Conservation (phyloP, 2,888 invertebrate species). For the Drosophila parthenogenetica region DNA sequence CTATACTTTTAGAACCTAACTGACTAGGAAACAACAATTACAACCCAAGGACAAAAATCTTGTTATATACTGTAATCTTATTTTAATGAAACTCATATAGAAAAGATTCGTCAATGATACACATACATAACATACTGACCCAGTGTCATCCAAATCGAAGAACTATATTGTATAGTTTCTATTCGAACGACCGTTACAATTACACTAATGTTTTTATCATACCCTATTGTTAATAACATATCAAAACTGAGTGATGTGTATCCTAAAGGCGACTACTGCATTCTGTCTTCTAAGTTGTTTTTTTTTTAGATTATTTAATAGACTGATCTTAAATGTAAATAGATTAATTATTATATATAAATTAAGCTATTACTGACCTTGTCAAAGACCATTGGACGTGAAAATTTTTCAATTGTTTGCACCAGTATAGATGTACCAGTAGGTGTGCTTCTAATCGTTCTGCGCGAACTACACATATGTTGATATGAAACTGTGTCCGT, state of each 20-base stretch:
- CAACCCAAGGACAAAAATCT: no score
- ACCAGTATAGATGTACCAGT: constrained; percentile 52
- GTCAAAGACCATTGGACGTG: constrained; percentile 90
- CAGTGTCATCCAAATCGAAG: no score
- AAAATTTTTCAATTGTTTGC: constrained; percentile 84
- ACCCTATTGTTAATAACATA: no score
- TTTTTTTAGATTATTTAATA: background rate
- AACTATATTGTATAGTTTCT: no score
- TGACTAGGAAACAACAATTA: no score
- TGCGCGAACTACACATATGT: constrained; percentile 17
- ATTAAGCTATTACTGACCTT: constrained; percentile 87
- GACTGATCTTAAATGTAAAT: background rate
- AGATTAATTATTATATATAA: background rate
- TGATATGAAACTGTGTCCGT: constrained; percentile 40
- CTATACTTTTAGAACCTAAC: no score
- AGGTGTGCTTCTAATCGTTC: constrained; percentile 32
- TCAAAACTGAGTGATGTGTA: background rate
- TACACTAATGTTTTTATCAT: no score
- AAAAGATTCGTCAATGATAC: no score
- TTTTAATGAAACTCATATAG: no score
- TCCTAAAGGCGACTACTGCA: background rate
- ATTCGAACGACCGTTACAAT: no score
- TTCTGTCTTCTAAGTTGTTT: background rate
- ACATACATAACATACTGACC: no score
- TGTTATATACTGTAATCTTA: no score